A percentile compares a stretch with the other conserved stretches of the same genome.
phyloP scores from a whole-genome alignment of 2,797 vertebrate genomes.

The Apogon hyalosoma region DNA sequence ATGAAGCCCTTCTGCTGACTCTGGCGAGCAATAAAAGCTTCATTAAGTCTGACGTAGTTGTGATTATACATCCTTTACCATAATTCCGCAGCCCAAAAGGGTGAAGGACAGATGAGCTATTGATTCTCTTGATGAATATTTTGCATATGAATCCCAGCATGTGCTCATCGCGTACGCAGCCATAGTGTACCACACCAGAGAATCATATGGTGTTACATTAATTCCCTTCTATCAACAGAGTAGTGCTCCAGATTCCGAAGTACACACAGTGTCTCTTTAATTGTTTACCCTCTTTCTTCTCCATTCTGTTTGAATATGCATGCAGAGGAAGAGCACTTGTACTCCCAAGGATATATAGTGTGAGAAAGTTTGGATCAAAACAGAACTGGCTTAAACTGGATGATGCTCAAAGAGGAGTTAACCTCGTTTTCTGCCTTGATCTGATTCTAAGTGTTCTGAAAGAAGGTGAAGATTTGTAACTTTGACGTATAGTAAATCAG shows the following conservation, averaged over 20 bases:
- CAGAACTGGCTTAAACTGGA: constrained; percentile 68
- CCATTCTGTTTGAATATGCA: constrained; percentile 74
- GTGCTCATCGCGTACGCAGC: constrained; percentile 13
- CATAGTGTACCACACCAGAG: constrained; percentile 7
- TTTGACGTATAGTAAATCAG: constrained; percentile 29
- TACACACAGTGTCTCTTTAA: constrained; percentile 61
- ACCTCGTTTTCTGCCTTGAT: constrained; percentile 74
- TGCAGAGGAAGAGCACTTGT: constrained; percentile 72
- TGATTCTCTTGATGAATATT: constrained; percentile 6
- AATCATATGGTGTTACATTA: constrained; percentile 37
- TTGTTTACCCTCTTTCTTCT: constrained; percentile 74
- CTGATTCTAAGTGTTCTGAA: constrained; percentile 50
- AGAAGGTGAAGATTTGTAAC: constrained; percentile 51
- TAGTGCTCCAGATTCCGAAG: constrained; percentile 57
- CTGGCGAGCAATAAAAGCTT: constrained; percentile 34
- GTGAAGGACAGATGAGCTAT: constrained; percentile 25
- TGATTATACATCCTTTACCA: constrained; percentile 38
- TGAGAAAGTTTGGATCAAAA: constrained; percentile 70
- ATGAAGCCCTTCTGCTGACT: constrained; percentile 36
- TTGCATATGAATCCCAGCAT: constrained; percentile 16
- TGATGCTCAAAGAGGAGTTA: constrained; percentile 70
- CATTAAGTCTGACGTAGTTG: constrained; percentile 48
- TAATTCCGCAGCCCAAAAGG: constrained; percentile 24
- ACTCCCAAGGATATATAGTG: constrained; percentile 80
- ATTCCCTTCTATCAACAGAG: constrained; percentile 44